phyloP scores from a whole-genome alignment of 2,888 invertebrate species.

The Eumacrocentrus americanus region DNA sequence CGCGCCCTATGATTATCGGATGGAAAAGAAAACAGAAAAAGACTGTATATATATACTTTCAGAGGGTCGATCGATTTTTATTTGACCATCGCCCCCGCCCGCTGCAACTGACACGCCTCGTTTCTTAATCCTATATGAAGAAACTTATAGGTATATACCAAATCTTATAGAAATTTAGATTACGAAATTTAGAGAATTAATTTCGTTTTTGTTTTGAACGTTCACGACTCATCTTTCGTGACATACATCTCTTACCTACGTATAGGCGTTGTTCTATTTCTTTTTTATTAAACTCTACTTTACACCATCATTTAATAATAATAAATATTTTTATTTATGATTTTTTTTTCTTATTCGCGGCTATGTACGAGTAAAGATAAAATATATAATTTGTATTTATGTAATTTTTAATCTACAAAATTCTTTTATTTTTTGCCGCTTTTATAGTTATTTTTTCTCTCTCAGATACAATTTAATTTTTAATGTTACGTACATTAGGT shows the following conservation, averaged over 20 bases:
- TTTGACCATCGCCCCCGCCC: slow-evolving; percentile 46
- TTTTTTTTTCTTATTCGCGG: background rate
- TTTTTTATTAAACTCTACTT: slow-evolving; percentile 41
- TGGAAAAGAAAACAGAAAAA: slow-evolving; percentile 27
- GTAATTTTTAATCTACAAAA: slow-evolving; percentile 41
- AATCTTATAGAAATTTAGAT: slow-evolving; percentile 1
- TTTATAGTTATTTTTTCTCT: slow-evolving; percentile 33
- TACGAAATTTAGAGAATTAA: slow-evolving; percentile 19
- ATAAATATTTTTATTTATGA: slow-evolving; percentile 25
- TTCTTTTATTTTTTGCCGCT: slow-evolving; percentile 26
- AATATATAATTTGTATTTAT: slow-evolving; percentile 54
- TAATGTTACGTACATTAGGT: too few relatives aligned
- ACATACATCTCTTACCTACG: slow-evolving; percentile 12
- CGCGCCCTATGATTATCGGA: slow-evolving; percentile 27
- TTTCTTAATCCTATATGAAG: slow-evolving; percentile 19
- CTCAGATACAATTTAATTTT: too few relatives aligned
- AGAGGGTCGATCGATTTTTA: slow-evolving; percentile 31
- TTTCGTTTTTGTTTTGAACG: slow-evolving; percentile 17
- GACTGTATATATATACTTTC: slow-evolving; percentile 16
- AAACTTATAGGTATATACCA: background rate
- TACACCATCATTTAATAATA: slow-evolving; percentile 43
- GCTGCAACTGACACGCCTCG: slow-evolving; percentile 47
- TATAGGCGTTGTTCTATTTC: slow-evolving; percentile 24
- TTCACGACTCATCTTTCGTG: background rate
- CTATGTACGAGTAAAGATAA: slow-evolving; percentile 50